Percentiles rank a stretch among this genome's conserved stretches.
Conservation (phyloP, 2,113 vertebrate genomes). For the Girardinichthys multiradiatus region DNA sequence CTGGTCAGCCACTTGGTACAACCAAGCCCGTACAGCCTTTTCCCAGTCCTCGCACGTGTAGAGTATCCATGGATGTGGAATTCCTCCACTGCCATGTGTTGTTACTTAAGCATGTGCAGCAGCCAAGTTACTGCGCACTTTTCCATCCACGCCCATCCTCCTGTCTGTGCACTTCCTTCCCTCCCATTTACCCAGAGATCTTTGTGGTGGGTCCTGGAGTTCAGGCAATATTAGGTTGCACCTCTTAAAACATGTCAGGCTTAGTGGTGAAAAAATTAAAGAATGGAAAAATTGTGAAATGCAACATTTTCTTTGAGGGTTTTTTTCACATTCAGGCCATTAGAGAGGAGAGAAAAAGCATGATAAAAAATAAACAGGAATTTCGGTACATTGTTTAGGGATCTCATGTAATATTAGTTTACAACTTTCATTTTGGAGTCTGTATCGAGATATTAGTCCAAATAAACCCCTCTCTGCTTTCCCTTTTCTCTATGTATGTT, state of each 20-base stretch:
- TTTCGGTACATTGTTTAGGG: slow-evolving; percentile 8
- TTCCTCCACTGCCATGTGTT: slow-evolving; percentile 82
- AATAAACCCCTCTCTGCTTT: slow-evolving; percentile 17
- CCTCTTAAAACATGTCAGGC: slow-evolving; percentile 84
- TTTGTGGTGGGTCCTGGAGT: slow-evolving; percentile 85
- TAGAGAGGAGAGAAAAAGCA: slow-evolving; percentile 52
- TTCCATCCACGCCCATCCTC: slow-evolving; percentile 85
- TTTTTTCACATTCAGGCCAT: slow-evolving; percentile 65
- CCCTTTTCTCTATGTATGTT: slow-evolving; percentile 34
- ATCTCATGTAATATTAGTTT: slow-evolving; percentile 31
- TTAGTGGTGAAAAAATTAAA: slow-evolving; percentile 84
- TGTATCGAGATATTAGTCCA: slow-evolving; percentile 15
- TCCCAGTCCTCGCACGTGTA: slow-evolving; percentile 51
- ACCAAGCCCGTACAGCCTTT: slow-evolving; percentile 49
- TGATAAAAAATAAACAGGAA: slow-evolving; percentile 58
- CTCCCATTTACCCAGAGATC: slow-evolving; percentile 83
- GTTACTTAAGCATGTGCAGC: slow-evolving; percentile 82
- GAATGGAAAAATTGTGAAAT: slow-evolving; percentile 84
- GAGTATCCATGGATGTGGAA: slow-evolving; percentile 67
- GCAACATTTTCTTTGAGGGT: slow-evolving; percentile 73
- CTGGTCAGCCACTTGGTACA: slow-evolving; percentile 17
- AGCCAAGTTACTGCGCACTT: slow-evolving; percentile 82
- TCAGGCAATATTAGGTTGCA: slow-evolving; percentile 86
- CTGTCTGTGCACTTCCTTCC: slow-evolving; percentile 84
- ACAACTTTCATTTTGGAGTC: slow-evolving; percentile 35